These are phyloP conservation scores for Apogon hyalosoma DNA, from an alignment of 2,797 vertebrate species.

Conservation along the genomic window DNA sequence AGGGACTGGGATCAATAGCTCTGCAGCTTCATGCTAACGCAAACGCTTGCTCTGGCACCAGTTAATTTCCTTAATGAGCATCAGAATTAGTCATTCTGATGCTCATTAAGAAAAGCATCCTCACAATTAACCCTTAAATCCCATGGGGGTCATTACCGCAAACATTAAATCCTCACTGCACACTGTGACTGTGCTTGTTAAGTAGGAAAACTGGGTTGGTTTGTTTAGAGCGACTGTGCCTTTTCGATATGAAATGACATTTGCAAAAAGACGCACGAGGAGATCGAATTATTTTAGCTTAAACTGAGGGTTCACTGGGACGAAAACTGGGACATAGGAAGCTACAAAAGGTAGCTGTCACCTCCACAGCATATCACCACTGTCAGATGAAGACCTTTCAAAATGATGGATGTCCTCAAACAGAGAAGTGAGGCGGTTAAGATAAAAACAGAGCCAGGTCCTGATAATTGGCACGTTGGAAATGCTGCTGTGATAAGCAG, in stretches of 20 bases:
- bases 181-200: slow-evolving; percentile 15
- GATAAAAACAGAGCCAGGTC: slow-evolving; percentile 19
- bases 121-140: slow-evolving; percentile 73
- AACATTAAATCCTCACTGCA: slow-evolving; percentile 36
- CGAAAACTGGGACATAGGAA: slow-evolving; percentile 19
- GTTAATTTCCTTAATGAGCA: slow-evolving; percentile 73
- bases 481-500: slow-evolving; percentile 7
- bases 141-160: slow-evolving; percentile 59
- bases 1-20: slow-evolving; percentile 50
- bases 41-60: slow-evolving; percentile 46
- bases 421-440: slow-evolving; percentile 20
- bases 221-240: slow-evolving; percentile 2
- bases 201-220: slow-evolving; percentile 20
- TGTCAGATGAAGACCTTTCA: slow-evolving; percentile 34
- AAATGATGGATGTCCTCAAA: slow-evolving; percentile 53
- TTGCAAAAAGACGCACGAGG: background rate
- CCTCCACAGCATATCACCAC: slow-evolving; percentile 21
- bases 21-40: slow-evolving; percentile 40
- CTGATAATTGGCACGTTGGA: slow-evolving; percentile 13
- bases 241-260: slow-evolving; percentile 15
- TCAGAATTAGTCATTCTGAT: slow-evolving; percentile 64
- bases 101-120: slow-evolving; percentile 68
- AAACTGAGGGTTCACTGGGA: background rate
- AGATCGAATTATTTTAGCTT: no score
- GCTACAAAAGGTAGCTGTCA: slow-evolving; percentile 29